Base-by-base conservation (phyloP, 2,888 invertebrate species). In the Nezara viridula region DNA sequence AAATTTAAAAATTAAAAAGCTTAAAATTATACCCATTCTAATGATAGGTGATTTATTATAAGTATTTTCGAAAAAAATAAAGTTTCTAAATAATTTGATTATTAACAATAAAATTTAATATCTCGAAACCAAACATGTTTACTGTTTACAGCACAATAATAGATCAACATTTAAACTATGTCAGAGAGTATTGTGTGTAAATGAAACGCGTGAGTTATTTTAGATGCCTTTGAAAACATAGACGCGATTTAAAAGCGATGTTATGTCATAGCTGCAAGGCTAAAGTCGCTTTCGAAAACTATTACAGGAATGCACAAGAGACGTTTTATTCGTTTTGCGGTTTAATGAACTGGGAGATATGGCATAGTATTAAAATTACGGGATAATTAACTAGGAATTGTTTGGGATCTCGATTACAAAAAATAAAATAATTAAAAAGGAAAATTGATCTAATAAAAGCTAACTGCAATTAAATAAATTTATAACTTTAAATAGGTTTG, bases 231-330 rank as follows among this genome's bases (percentile, higher is more conserved):
- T n/a, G 3, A 27, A 60, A 0, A 60, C 16, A 60, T n/a, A n/a
- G 19, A 50, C 6, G 16, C 60, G 12, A 60, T 60, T 73, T 73
- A 73, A 73, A 73, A 73, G 66, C 66, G 19, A 73, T 37, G 66
- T 73, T 73, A 73, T 73, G 66, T 73, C 66, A 73, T 19, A 32
- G 66, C 66, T n/a, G 32, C 66, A 73, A 37, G 37, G 66, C 60
- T 60, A n/a, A 4, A 27, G 27, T 73, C 19, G 7, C 66, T 73
- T 73, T 73, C 66, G 32, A 73, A 60, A 73, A 73, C 66, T 73
- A 37, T 73, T 37, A 37, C 16, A 73, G 19, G 66, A 73, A 73
- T 73, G 66, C 37, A 73, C 66, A 37, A 73, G 19, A 1, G 10
- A 37, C 7, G 27, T 14, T 14, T 6, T 60, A 10, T 37, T 73